A percentile compares a stretch with the other conserved stretches of the same genome.
Conservation (phyloP, 2,797 vertebrate species). For the Amphiprion clarkii region DNA sequence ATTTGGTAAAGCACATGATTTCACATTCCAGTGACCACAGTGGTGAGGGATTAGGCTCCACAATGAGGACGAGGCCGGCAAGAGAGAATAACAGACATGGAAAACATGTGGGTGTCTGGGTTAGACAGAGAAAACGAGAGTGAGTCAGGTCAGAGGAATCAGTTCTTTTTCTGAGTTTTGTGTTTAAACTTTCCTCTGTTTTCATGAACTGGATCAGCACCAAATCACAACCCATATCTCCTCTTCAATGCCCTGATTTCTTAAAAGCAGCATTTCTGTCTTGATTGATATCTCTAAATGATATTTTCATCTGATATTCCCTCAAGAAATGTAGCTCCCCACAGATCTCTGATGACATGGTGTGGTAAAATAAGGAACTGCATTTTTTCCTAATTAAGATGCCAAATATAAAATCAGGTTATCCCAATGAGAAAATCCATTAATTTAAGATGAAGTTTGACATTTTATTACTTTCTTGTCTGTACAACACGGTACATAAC, state of each 20-base stretch:
- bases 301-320: conserved; percentile 5
- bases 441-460: conserved; percentile 51
- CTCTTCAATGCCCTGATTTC: conserved; percentile 2
- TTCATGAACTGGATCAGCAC: conserved; percentile 21
- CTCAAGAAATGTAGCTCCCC: neutral
- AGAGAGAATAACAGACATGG: conserved; percentile 63
- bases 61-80: conserved; percentile 65
- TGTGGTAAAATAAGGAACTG: conserved; percentile 73
- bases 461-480: conserved; percentile 81
- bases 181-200: conserved; percentile 31
- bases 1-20: conserved; percentile 63
- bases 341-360: conserved; percentile 71
- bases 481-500: conserved; percentile 80
- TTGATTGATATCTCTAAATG: neutral
- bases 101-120: conserved; percentile 67
- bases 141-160: conserved; percentile 45
- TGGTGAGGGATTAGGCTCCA: conserved; percentile 71
- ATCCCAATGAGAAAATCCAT: conserved; percentile 12
- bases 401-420: neutral
- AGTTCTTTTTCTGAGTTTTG: conserved; percentile 30
- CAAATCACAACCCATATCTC: conserved; percentile 8
- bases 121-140: conserved; percentile 43
- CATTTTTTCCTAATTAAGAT: conserved; percentile 35
- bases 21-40: conserved; percentile 78
- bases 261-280: conserved; percentile 13